Evolutionary conservation across 2,888 invertebrate genomes (phyloP).

Genomic region (Cerastis rubricosa): DNA sequence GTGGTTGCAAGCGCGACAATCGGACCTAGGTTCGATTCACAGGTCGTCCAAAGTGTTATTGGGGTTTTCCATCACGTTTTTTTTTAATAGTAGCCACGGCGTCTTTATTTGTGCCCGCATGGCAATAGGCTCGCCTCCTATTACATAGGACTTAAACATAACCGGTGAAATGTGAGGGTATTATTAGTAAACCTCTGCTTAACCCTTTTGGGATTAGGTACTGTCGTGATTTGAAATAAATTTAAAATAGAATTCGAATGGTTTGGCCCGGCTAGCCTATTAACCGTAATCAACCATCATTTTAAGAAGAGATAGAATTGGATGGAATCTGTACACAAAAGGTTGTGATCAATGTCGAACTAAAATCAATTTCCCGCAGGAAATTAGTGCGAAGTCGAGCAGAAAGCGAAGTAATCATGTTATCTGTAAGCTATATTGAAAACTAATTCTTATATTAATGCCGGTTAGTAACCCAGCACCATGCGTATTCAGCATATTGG

Average conservation of each 20-base stretch:
- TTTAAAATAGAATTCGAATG: neutral
- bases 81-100: no score
- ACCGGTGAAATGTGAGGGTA: no score
- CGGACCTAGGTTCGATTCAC: no score
- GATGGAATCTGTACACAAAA: conserved; percentile 27
- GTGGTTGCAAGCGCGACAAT: no score
- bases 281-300: conserved; percentile 1
- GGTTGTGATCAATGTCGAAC: conserved; percentile 30
- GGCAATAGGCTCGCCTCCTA: no score
- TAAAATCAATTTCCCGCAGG: conserved; percentile 60
- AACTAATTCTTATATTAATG: conserved; percentile 20
- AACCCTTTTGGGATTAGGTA: no score
- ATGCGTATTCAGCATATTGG: neutral
- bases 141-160: no score
- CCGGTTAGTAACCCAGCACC: conserved; percentile 9
- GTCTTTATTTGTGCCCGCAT: no score
- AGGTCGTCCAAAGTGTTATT: no score
- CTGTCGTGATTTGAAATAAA: neutral
- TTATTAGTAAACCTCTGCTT: no score
- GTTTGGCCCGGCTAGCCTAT: neutral
- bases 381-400: conserved; percentile 41
- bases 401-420: conserved; percentile 31
- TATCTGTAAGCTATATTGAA: conserved; percentile 22
- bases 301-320: conserved; percentile 20
- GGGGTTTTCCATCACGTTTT: no score